A percentile compares a stretch with the other conserved stretches of the same genome.
These are phyloP conservation scores for Conus canariensis DNA, from an alignment of 2,888 invertebrate species.

Conservation along the genomic window DNA sequence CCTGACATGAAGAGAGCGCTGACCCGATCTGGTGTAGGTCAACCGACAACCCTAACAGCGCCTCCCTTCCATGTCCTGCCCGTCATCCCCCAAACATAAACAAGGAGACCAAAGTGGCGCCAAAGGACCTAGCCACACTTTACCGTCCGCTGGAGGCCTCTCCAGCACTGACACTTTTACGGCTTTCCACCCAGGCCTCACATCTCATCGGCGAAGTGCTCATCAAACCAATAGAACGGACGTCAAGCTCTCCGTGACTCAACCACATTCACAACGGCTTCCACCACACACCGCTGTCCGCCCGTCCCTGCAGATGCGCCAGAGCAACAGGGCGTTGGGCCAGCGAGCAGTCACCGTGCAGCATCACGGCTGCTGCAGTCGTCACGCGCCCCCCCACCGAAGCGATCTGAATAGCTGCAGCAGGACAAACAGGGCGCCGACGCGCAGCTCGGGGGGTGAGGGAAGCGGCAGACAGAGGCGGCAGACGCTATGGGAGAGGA, in stretches of 20 bases:
- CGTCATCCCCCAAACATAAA: neutral
- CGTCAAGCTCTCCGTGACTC: neutral
- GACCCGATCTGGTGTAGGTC: neutral
- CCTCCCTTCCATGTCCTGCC: neutral
- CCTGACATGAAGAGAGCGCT: neutral
- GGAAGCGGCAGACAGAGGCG: neutral
- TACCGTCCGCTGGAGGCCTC: neutral
- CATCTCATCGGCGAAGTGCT: too few relatives aligned
- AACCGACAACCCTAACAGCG: too few relatives aligned
- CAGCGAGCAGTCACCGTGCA: neutral
- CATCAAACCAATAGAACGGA: neutral
- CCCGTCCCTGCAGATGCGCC: neutral
- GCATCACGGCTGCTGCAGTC: neutral
- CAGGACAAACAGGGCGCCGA: neutral
- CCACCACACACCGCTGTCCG: neutral
- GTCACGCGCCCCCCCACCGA: neutral
- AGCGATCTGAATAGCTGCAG: neutral
- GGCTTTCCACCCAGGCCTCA: neutral
- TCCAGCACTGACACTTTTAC: constrained; percentile 2
- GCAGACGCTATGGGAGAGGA: neutral
- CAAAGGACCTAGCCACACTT: neutral
- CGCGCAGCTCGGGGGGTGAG: too few relatives aligned
- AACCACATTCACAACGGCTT: neutral
- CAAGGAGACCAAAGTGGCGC: neutral
- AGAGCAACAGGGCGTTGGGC: neutral